phyloP scores from a whole-genome alignment of 2,797 vertebrate genomes.

The Gymnothorax javanicus region DNA sequence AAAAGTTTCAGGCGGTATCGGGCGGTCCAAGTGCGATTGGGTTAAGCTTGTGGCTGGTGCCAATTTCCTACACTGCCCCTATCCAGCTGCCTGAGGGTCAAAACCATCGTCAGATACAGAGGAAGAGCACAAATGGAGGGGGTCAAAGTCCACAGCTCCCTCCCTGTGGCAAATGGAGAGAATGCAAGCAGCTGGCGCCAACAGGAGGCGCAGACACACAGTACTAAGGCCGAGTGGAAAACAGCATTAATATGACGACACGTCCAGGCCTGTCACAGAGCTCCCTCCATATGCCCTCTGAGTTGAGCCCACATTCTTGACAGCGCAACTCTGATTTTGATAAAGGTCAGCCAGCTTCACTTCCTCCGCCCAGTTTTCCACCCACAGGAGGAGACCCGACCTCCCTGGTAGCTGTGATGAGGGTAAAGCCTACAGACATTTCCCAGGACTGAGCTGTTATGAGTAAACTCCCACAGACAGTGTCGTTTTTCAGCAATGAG shows the following conservation, averaged over 20 bases:
- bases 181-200: not conserved
- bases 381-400: not conserved
- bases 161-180: not conserved
- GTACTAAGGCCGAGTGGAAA: not conserved
- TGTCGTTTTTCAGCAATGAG: not conserved
- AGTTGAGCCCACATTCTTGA: not conserved
- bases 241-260: not conserved
- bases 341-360: not conserved
- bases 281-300: not conserved
- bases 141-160: slow-evolving; percentile 1
- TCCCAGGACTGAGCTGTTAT: not conserved
- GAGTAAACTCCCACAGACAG: not conserved
- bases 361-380: not conserved
- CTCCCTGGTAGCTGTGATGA: not conserved
- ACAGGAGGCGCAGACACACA: not conserved
- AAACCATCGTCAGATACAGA: not conserved
- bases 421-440: not conserved
- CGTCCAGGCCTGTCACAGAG: not conserved
- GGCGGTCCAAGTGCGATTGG: too few relatives aligned
- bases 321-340: not conserved
- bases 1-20: too few relatives aligned
- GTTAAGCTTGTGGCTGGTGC: too few relatives aligned
- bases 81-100: not conserved
- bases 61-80: not conserved
- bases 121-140: not conserved